phyloP scores from a whole-genome alignment of 2,113 vertebrate genomes.

The Pavo muticus region DNA sequence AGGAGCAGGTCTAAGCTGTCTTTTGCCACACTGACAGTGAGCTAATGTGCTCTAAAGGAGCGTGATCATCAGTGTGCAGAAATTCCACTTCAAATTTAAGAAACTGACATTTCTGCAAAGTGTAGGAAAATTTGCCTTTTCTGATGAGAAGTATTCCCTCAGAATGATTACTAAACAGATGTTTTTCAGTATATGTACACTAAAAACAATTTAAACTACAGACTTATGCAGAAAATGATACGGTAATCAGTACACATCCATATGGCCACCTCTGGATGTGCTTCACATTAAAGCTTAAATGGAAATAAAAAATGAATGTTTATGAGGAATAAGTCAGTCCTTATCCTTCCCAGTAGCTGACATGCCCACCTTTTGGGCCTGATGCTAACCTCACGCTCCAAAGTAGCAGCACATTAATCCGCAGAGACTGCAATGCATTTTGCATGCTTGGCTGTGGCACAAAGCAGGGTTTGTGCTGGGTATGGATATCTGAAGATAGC shows the following conservation, averaged over 20 bases:
- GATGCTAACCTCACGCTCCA: not conserved
- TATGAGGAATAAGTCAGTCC: not conserved
- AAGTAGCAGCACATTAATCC: not conserved
- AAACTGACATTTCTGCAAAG: not conserved
- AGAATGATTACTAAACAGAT: not conserved
- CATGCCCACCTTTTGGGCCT: not conserved
- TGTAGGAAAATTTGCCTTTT: not conserved
- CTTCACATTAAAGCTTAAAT: not conserved
- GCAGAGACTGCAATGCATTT: not conserved
- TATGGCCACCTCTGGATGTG: not conserved
- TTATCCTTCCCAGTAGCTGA: not conserved
- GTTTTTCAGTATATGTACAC: not conserved
- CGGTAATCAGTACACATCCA: not conserved
- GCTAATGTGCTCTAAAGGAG: not conserved
- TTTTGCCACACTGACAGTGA: not conserved
- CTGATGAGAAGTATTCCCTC: not conserved
- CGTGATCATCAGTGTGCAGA: rapidly evolving
- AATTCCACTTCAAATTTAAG: not conserved
- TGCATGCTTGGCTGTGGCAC: rapidly evolving
- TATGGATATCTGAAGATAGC: not conserved
- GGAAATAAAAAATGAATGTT: not conserved
- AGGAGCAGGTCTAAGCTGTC: not conserved
- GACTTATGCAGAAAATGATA: not conserved
- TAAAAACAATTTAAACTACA: not conserved
- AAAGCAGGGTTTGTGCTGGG: not conserved